Evolutionary conservation across 2,888 invertebrate species (phyloP), one percentile per base, ranked within the genome.

Genomic region (Scrobipalpa costella): DNA sequence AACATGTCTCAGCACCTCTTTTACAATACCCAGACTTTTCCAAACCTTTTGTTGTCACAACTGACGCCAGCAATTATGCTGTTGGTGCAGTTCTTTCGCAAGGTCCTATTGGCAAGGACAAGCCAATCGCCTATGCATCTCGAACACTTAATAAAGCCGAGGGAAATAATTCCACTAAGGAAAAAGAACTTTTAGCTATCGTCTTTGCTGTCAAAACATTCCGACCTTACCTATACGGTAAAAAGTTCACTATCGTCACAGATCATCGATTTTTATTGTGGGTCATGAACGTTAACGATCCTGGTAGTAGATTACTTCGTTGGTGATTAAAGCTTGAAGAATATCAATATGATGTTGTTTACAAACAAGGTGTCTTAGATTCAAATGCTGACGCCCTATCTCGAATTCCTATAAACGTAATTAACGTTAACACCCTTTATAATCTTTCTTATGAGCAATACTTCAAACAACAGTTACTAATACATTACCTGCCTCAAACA

Each of bases 91-190:
- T 60, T 3, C 21, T 60, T n/a, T 60, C 49, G 19, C 61, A 11
- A 66, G 60, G 60, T 13, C 7, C 19, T n/a, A 33, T 60, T 33
- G 60, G 49, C 17, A 11, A 33, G 36, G 59, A 52, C 49, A 57
- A 62, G 40, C 67, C 66, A 7, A 61, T 69, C 33, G 70, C 69
- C 6, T 70, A 60, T 58, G 68, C 69, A 17, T 69, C 67, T 60
- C 40, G 69, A 44, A 60, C 61, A 13, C 57, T 69, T 21, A 68
- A 66, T 60, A 66, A 62, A 40, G 60, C 64, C 3, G 68, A 67
- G 13, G 6, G n/a, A 19, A 38, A 38, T 13, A 40, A 58, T 17
- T 15, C 58, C n/a, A 40, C 34, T 0, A 63, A 62, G n/a, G 64
- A 67, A 61, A 66, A 64, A 36, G 65, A 68, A 17, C 44, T 69